Percentiles rank a stretch among this genome's conserved stretches.
Evolutionary conservation across 1,140 invertebrate species (phyloP).

Genomic region (Zophobas atratus): DNA sequence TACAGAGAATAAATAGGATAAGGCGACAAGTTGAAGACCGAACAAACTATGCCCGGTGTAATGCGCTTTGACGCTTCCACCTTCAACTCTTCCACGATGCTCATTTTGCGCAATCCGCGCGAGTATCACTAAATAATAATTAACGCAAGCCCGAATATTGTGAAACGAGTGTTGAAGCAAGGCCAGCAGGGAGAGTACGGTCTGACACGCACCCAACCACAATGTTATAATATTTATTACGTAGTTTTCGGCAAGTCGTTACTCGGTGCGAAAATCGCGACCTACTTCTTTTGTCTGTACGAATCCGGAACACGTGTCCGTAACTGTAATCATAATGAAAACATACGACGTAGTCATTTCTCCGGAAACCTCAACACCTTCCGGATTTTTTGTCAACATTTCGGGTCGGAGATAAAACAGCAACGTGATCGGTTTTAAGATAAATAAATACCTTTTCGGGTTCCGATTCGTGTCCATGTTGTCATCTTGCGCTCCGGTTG

Average conservation of each 20-base stretch:
- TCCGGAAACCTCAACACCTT: background rate
- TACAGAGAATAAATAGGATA: too few relatives aligned
- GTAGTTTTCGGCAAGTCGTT: conserved; percentile 21
- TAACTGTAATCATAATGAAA: conserved; percentile 12
- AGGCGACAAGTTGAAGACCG: too few relatives aligned
- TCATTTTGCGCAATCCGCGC: background rate
- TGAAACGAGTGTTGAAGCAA: background rate
- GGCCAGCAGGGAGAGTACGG: background rate
- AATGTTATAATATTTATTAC: background rate
- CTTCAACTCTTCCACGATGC: too few relatives aligned
- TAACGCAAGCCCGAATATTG: background rate
- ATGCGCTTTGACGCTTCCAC: too few relatives aligned
- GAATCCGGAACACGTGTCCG: conserved; percentile 21
- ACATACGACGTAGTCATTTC: background rate
- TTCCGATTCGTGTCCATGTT: conserved; percentile 56
- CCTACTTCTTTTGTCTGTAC: conserved; percentile 14
- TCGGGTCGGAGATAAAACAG: background rate
- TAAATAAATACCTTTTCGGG: conserved; percentile 55
- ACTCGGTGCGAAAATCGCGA: conserved; percentile 21
- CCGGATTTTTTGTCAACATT: background rate
- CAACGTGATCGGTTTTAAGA: conserved; percentile 25
- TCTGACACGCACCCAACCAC: background rate
- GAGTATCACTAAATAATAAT: background rate
- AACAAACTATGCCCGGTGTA: too few relatives aligned
- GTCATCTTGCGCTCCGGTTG: conserved; percentile 54